These are phyloP conservation scores for Adelphocoris suturalis DNA, from an alignment of 2,888 invertebrate genomes.

Conservation along the genomic window DNA sequence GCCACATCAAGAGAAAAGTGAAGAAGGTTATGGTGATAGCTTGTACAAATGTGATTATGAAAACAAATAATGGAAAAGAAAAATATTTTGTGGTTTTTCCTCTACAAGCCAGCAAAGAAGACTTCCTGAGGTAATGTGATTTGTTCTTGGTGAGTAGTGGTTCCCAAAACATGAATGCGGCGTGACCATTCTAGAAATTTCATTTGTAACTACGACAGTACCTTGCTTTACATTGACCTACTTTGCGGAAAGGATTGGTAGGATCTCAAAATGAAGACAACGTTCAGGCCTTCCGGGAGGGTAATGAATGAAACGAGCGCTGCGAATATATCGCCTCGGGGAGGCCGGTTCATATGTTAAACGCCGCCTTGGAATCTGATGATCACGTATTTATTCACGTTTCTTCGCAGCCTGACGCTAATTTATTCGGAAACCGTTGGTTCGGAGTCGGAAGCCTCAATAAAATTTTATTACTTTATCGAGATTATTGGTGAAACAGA, in stretches of 20 bases:
- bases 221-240: not conserved
- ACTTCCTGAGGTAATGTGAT: too few relatives aligned
- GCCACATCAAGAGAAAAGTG: too few relatives aligned
- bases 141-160: too few relatives aligned
- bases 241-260: not conserved
- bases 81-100: too few relatives aligned
- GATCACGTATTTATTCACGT: not conserved
- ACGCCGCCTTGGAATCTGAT: not conserved
- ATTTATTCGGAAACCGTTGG: not conserved
- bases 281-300: not conserved
- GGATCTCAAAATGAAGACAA: not conserved
- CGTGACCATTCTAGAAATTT: too few relatives aligned
- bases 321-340: conserved; percentile 20
- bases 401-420: not conserved
- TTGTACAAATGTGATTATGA: too few relatives aligned
- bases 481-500: too few relatives aligned
- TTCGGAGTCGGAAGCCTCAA: too few relatives aligned
- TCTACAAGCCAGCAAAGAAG: too few relatives aligned
- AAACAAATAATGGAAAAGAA: too few relatives aligned
- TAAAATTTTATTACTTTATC: not conserved
- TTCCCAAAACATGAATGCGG: too few relatives aligned
- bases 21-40: too few relatives aligned
- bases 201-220: not conserved
- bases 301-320: not conserved
- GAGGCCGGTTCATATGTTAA: not conserved